A percentile compares a stretch with the other conserved stretches of the same genome.
These are phyloP conservation scores for Macrosoma leucophasiata DNA, from an alignment of 2,888 invertebrate genomes.

Conservation along the genomic window DNA sequence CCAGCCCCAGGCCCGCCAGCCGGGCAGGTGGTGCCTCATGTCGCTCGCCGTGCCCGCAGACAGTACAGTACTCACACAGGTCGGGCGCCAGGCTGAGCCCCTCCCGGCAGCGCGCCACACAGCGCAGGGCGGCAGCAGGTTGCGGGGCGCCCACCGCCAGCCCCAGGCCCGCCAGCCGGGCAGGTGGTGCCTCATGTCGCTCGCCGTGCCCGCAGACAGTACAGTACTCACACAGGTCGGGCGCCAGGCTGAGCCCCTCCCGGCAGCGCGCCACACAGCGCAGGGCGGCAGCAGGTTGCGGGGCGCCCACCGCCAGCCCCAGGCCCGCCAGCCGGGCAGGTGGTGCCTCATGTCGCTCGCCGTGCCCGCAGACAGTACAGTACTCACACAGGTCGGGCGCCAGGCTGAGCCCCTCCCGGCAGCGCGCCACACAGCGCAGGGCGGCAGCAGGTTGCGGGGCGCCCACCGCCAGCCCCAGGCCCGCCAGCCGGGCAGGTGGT, in stretches of 20 bases:
- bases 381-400: slow-evolving; percentile 77
- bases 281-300: slow-evolving; percentile 83
- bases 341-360: slow-evolving; percentile 94
- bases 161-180: slow-evolving; percentile 91
- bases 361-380: slow-evolving; percentile 78
- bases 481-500: slow-evolving; percentile 92
- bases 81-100: slow-evolving; percentile 78
- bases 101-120: slow-evolving; percentile 89
- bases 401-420: slow-evolving; percentile 84
- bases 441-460: slow-evolving; percentile 84
- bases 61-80: slow-evolving; percentile 70
- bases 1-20: slow-evolving; percentile 90
- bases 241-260: slow-evolving; percentile 81
- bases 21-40: slow-evolving; percentile 92
- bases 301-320: slow-evolving; percentile 84
- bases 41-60: slow-evolving; percentile 89
- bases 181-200: slow-evolving; percentile 92
- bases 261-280: slow-evolving; percentile 88
- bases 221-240: slow-evolving; percentile 75
- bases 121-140: slow-evolving; percentile 82
- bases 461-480: slow-evolving; percentile 86
- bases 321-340: slow-evolving; percentile 91
- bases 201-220: slow-evolving; percentile 84
- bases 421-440: slow-evolving; percentile 85
- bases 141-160: slow-evolving; percentile 86